These are phyloP conservation scores for Drosophila micromelanica DNA, from an alignment of 1,140 invertebrate species.

Conservation along the genomic window DNA sequence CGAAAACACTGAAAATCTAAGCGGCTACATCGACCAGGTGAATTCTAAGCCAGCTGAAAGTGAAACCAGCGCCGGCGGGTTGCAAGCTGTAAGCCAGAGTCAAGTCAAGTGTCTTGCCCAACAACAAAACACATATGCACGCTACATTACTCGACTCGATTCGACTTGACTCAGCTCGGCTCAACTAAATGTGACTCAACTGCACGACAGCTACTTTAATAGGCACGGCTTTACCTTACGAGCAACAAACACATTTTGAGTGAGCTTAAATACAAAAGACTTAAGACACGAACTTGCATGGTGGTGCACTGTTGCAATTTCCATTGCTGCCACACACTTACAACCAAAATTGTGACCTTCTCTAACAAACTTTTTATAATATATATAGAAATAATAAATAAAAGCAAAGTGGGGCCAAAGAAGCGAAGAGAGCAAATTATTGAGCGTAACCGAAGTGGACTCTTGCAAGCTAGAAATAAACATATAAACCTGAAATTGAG, in stretches of 20 bases:
- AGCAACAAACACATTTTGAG: slow-evolving; percentile 30
- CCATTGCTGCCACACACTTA: slow-evolving; percentile 42
- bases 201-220: slow-evolving; percentile 56
- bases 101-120: slow-evolving; percentile 56
- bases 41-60: slow-evolving; percentile 76
- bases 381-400: no score
- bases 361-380: slow-evolving; percentile 27
- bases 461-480: slow-evolving; percentile 41
- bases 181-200: slow-evolving; percentile 9
- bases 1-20: slow-evolving; percentile 74
- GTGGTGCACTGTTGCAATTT: slow-evolving; percentile 53
- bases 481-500: slow-evolving; percentile 68
- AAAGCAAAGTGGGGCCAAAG: background rate
- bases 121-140: slow-evolving; percentile 44
- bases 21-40: slow-evolving; percentile 40
- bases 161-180: slow-evolving; percentile 2
- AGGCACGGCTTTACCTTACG: slow-evolving; percentile 29
- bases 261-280: slow-evolving; percentile 63
- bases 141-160: slow-evolving; percentile 13
- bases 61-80: slow-evolving; percentile 51
- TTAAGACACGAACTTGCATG: slow-evolving; percentile 78
- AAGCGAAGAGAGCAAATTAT: background rate
- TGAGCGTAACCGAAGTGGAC: slow-evolving; percentile 13
- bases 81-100: slow-evolving; percentile 26
- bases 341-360: slow-evolving; percentile 61